phyloP scores from a whole-genome alignment of 2,113 vertebrate genomes.

The Turnix velox region DNA sequence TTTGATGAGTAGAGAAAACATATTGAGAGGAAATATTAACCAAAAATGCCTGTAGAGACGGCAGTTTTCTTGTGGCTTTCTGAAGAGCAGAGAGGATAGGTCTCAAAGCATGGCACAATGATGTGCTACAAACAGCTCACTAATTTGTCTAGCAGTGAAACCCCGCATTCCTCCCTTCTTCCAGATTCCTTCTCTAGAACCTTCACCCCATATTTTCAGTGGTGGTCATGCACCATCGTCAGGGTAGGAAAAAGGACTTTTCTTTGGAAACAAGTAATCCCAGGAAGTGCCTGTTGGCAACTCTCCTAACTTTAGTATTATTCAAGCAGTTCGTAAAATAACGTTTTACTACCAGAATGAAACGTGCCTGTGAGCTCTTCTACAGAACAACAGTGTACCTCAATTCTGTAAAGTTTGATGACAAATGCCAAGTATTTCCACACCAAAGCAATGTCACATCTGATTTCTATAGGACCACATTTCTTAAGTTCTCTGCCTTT shows the following conservation, averaged over 20 bases:
- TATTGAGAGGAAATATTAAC: background rate
- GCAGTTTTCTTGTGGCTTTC: background rate
- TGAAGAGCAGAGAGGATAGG: background rate
- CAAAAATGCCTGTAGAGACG: background rate
- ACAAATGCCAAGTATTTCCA: background rate
- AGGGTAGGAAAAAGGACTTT: background rate
- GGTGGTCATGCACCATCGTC: background rate
- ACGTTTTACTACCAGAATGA: background rate
- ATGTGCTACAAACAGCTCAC: background rate
- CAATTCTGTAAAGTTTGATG: background rate
- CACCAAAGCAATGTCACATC: background rate
- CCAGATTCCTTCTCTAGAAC: background rate
- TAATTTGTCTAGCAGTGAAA: background rate
- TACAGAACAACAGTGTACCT: background rate
- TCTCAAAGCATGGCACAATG: background rate
- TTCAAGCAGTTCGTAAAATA: background rate
- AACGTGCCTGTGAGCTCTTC: background rate
- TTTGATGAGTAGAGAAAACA: background rate
- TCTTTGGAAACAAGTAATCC: background rate
- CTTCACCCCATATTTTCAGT: background rate
- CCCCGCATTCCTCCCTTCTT: background rate
- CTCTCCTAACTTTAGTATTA: background rate
- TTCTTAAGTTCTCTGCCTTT: background rate
- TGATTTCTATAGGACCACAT: background rate
- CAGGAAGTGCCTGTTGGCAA: background rate